Evolutionary conservation across 2,113 vertebrate species (phyloP), one percentile per base, ranked within the genome.

Genomic region (Ibidorhyncha struthersii): DNA sequence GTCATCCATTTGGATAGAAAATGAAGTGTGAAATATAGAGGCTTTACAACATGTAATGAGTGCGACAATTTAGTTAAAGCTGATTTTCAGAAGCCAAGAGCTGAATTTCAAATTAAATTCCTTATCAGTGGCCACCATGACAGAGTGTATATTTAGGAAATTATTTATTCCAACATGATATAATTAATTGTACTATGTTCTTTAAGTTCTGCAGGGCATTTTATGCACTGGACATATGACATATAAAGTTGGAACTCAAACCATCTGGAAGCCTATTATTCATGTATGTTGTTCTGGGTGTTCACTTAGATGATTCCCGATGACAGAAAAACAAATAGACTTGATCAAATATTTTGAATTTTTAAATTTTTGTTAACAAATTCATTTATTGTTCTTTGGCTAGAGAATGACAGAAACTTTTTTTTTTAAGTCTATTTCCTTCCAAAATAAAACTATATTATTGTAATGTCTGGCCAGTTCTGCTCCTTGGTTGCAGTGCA

Each of bases 21-120:
- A 94, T 88, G 77, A 96, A 96, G 96, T 91, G 95, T 96, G 96
- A 97, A 97, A 97, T 96, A 96, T 62, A 96, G 78, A 97, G 93
- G 89, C 93, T 97, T 97, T 96, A 97, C 73, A 82, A 95, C 74
- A 3, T 82, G 95, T 97, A 97, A 97, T 96, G 94, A 96, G 94
- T 97, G 93, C 36, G 3, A 95, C 97, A 97, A 96, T 97, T 97
- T 93, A 94, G 96, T 96, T 97, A 96, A 93, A 96, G 66, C 59
- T 93, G 95, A 85, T 96, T 97, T 95, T 96, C 94, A 82, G 93
- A 96, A 96, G 84, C 73, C 73, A 91, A 85, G 77, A 95, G 81
- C 81, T 50, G 86, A 86, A 66, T 96, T 97, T 89, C 52, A 91
- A 91, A 97, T 97, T 95, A 96, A 96, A 96, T 92, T 96, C 76